A percentile compares a stretch with the other conserved stretches of the same genome.
Evolutionary conservation across 2,888 invertebrate species (phyloP).

Genomic region (Heteromurus nitidus): DNA sequence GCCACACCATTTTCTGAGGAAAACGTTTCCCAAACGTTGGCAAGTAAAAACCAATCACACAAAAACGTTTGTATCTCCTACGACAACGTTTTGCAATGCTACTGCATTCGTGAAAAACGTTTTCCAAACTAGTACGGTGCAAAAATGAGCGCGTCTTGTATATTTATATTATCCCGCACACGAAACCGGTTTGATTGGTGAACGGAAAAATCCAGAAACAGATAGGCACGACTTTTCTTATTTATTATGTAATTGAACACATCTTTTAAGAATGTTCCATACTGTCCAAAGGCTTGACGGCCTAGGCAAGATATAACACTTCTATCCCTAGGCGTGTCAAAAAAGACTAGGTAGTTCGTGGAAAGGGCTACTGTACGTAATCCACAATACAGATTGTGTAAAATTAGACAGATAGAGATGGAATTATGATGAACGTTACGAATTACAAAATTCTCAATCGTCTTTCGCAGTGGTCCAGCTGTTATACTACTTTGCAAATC

Average conservation of each 20-base stretch:
- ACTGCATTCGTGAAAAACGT: no score
- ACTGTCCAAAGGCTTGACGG: background rate
- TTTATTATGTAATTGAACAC: slow-evolving; percentile 13
- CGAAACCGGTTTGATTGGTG: background rate
- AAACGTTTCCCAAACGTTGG: no score
- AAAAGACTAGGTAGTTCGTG: slow-evolving; percentile 12
- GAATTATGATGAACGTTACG: background rate
- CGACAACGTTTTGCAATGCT: no score
- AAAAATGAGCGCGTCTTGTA: background rate
- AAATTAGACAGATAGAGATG: background rate
- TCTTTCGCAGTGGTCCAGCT: background rate
- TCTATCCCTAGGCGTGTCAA: slow-evolving; percentile 1
- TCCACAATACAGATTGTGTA: slow-evolving; percentile 3
- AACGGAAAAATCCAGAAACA: slow-evolving; percentile 21
- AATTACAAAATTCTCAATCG: background rate
- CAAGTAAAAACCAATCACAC: no score
- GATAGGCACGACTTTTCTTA: background rate
- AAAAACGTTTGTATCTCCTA: no score
- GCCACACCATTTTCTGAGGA: no score
- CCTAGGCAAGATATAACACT: background rate
- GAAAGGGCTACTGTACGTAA: slow-evolving; percentile 25
- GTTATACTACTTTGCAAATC: background rate
- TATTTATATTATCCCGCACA: slow-evolving; percentile 6
- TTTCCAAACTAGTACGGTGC: no score
- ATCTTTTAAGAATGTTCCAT: slow-evolving; percentile 11